Percentiles rank a stretch among this genome's conserved stretches.
These are phyloP conservation scores for Tetramorium alpestre DNA, from an alignment of 1,140 invertebrate genomes.

Conservation along the genomic window DNA sequence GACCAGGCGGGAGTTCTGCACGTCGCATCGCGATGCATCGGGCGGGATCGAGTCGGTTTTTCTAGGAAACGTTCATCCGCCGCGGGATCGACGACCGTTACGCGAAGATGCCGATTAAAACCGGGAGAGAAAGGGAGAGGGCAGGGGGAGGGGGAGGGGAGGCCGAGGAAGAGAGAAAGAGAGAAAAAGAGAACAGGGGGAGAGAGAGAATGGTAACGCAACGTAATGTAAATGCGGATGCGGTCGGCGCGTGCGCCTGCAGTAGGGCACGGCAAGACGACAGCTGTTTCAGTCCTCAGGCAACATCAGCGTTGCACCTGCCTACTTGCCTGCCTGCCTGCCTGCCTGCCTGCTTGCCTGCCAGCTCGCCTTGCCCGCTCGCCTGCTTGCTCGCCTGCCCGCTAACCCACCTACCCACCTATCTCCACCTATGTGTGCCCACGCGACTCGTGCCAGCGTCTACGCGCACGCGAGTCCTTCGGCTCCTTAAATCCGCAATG, in stretches of 20 bases:
- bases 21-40: conserved; percentile 33
- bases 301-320: conserved; percentile 84
- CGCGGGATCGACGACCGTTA: conserved; percentile 83
- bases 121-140: conserved; percentile 62
- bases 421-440: conserved; percentile 35
- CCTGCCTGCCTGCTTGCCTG: conserved; percentile 52
- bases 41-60: conserved; percentile 58
- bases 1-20: conserved; percentile 47
- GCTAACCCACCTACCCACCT: conserved; percentile 63
- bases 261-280: conserved; percentile 83
- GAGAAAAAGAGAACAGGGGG: conserved; percentile 79
- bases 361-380: conserved; percentile 18
- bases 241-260: conserved; percentile 85
- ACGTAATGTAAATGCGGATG: conserved; percentile 85
- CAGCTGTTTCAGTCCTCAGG: conserved; percentile 84
- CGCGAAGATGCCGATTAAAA: conserved; percentile 79
- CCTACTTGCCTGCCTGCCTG: conserved; percentile 69
- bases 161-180: conserved; percentile 29
- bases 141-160: neutral
- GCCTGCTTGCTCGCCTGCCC: conserved; percentile 54
- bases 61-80: conserved; percentile 69
- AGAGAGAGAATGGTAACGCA: conserved; percentile 72
- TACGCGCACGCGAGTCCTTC: conserved; percentile 49
- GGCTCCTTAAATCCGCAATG: conserved; percentile 23
- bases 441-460: conserved; percentile 42